phyloP scores from a whole-genome alignment of 1,140 invertebrate species.

The Episyrphus balteatus region DNA sequence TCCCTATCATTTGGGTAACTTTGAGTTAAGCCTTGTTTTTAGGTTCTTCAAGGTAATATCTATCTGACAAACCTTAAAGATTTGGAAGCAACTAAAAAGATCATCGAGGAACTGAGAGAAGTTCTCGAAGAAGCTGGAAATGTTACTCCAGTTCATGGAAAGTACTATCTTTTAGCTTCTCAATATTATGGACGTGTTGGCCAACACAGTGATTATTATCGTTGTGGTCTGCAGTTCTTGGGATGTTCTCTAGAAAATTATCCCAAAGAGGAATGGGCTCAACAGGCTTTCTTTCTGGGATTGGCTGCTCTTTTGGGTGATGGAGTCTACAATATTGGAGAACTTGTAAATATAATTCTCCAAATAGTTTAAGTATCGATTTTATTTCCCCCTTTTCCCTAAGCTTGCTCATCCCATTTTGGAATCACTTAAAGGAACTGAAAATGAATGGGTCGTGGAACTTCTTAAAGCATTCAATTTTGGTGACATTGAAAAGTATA shows the following conservation, averaged over 20 bases:
- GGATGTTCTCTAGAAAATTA: slow-evolving; percentile 76
- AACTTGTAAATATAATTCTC: slow-evolving; percentile 51
- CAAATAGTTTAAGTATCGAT: background rate
- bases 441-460: slow-evolving; percentile 82
- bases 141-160: slow-evolving; percentile 84
- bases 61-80: slow-evolving; percentile 72
- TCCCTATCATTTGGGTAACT: background rate
- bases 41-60: slow-evolving; percentile 75
- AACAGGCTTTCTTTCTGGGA: slow-evolving; percentile 83
- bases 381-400: slow-evolving; percentile 7
- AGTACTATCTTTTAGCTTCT: slow-evolving; percentile 90
- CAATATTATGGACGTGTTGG: slow-evolving; percentile 63
- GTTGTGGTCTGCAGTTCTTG: slow-evolving; percentile 86
- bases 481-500: slow-evolving; percentile 64
- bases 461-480: slow-evolving; percentile 86
- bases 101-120: slow-evolving; percentile 82
- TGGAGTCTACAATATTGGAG: slow-evolving; percentile 95
- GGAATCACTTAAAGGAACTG: slow-evolving; percentile 67
- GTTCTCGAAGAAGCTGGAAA: slow-evolving; percentile 83
- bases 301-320: slow-evolving; percentile 90
- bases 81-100: slow-evolving; percentile 69
- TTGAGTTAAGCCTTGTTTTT: slow-evolving; percentile 13
- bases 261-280: slow-evolving; percentile 52
- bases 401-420: slow-evolving; percentile 89
- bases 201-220: slow-evolving; percentile 62